Conservation (phyloP, 1,140 invertebrate species). For the Caerostris darwini region DNA sequence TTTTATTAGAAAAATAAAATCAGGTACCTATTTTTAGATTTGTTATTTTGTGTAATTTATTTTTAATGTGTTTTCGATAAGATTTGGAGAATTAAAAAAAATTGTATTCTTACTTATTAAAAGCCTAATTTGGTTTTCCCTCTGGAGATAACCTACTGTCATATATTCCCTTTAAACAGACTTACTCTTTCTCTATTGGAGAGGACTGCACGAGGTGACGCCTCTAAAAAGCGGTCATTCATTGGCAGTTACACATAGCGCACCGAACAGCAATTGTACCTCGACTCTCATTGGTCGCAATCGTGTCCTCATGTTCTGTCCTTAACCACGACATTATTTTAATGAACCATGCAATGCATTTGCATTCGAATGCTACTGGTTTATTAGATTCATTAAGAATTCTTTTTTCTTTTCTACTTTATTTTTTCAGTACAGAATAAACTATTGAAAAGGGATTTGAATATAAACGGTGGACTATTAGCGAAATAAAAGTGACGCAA, state of each 20-base stretch:
- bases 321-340: constrained; percentile 29
- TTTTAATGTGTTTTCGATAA: no score
- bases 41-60: no score
- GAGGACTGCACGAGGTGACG: constrained; percentile 35
- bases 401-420: neutral
- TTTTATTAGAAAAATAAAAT: no score
- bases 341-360: constrained; percentile 28
- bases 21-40: no score
- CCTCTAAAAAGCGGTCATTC: neutral
- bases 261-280: neutral
- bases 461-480: neutral
- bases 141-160: no score
- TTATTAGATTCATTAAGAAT: neutral
- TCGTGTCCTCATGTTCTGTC: neutral
- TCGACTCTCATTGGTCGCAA: constrained; percentile 33
- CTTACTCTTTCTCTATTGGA: neutral
- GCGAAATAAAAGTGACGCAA: neutral
- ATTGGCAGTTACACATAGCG: constrained; percentile 55
- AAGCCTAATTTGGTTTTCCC: no score
- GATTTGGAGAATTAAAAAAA: no score
- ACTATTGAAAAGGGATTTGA: neutral
- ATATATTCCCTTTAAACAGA: no score
- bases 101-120: no score
- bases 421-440: neutral
- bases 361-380: constrained; percentile 51